Percentiles rank a stretch among this genome's conserved stretches.
phyloP scores from a whole-genome alignment of 1,140 invertebrate species.

The Apis laboriosa region DNA sequence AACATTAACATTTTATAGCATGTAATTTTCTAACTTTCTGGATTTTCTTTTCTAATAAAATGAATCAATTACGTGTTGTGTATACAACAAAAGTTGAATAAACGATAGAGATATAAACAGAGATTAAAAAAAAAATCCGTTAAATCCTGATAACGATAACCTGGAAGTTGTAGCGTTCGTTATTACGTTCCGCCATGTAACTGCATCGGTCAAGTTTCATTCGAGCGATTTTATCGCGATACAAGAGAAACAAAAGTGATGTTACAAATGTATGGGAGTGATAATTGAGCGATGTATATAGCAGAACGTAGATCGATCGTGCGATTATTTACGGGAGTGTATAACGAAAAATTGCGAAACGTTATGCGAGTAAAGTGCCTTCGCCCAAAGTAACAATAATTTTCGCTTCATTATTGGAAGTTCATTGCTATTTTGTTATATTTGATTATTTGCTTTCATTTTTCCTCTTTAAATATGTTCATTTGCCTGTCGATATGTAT shows the following conservation, averaged over 20 bases:
- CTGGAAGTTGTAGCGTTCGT: neutral
- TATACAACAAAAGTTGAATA: neutral
- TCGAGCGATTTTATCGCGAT: constrained; percentile 24
- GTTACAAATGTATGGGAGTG: neutral
- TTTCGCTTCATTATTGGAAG: neutral
- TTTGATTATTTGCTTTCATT: neutral
- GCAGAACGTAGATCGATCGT: neutral
- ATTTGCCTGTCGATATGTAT: constrained; percentile 3
- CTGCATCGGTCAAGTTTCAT: constrained; percentile 28
- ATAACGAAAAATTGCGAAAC: neutral
- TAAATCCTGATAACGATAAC: too few relatives aligned
- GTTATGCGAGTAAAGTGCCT: constrained; percentile 32
- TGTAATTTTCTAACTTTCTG: neutral
- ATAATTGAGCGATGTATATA: neutral
- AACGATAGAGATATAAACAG: neutral
- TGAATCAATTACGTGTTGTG: neutral
- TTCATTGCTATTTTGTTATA: neutral
- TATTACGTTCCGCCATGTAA: neutral
- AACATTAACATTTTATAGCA: neutral
- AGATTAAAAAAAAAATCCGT: neutral
- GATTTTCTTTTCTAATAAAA: neutral
- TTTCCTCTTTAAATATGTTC: neutral
- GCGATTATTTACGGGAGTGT: neutral
- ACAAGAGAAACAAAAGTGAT: neutral
- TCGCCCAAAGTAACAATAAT: neutral